Percentiles rank a stretch among this genome's conserved stretches.
phyloP scores from a whole-genome alignment of 2,113 vertebrate species.

The Pachyramphus minor region DNA sequence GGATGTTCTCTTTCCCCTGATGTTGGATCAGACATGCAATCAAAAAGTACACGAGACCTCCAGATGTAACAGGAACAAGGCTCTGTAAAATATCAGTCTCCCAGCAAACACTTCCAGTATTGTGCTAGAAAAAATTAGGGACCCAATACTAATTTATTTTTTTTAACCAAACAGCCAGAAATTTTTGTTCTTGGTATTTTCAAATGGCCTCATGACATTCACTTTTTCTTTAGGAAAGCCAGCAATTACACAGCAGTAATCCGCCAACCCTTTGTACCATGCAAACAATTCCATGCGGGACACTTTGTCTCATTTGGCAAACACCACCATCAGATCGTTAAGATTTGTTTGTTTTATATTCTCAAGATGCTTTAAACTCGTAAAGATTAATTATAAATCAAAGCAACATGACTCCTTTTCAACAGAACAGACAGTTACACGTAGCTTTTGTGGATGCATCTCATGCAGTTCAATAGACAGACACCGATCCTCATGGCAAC shows the following conservation, averaged over 20 bases:
- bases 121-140: background rate
- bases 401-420: background rate
- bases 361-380: background rate
- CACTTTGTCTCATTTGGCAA: background rate
- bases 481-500: background rate
- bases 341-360: background rate
- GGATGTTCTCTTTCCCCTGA: background rate
- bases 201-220: rapidly evolving
- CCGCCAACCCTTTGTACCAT: background rate
- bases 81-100: background rate
- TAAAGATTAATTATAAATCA: slow-evolving; percentile 48
- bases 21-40: background rate
- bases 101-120: background rate
- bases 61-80: background rate
- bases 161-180: background rate
- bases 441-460: background rate
- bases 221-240: background rate
- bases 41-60: slow-evolving; percentile 39
- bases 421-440: background rate
- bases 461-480: background rate
- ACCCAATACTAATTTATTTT: background rate
- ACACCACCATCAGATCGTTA: background rate
- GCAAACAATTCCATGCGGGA: background rate
- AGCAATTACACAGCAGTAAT: background rate
- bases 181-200: background rate